These are phyloP conservation scores for Scleropages formosus DNA, from an alignment of 2,797 vertebrate genomes.

Conservation along the genomic window DNA sequence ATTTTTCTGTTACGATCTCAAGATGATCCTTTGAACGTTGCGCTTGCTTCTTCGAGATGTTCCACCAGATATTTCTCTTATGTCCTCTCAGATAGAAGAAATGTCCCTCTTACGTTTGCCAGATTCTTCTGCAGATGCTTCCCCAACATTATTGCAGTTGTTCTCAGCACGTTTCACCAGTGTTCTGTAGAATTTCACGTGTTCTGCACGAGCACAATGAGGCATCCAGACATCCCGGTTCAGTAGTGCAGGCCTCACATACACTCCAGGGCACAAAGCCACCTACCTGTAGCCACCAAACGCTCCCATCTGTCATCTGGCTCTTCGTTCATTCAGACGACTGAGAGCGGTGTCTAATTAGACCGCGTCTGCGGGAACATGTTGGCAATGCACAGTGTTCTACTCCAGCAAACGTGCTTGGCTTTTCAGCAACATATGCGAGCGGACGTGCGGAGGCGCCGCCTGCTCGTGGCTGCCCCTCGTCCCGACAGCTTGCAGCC, in stretches of 20 bases:
- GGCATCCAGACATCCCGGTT: neutral
- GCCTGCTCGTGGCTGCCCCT: neutral
- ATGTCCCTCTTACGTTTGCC: too few relatives aligned
- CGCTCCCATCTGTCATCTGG: neutral
- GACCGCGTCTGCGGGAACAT: neutral
- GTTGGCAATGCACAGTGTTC: neutral
- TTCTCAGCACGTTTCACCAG: too few relatives aligned
- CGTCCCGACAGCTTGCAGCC: constrained; percentile 22
- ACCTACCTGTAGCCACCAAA: constrained; percentile 1
- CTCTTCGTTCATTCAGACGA: constrained; percentile 6
- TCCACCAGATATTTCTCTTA: too few relatives aligned
- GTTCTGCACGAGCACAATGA: too few relatives aligned
- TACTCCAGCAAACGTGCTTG: constrained; percentile 13
- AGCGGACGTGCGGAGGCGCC: neutral
- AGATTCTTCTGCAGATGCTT: too few relatives aligned
- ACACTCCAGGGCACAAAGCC: neutral
- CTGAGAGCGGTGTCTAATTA: constrained; percentile 21
- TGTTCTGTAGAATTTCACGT: too few relatives aligned
- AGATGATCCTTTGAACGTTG: too few relatives aligned
- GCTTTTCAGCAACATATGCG: constrained; percentile 26
- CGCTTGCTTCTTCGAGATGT: too few relatives aligned
- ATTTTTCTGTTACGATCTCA: too few relatives aligned
- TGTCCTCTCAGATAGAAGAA: too few relatives aligned
- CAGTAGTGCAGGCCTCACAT: neutral
- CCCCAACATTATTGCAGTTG: too few relatives aligned